Percentiles rank a stretch among this genome's conserved stretches.
Conservation (phyloP, 1,140 invertebrate genomes). For the Acromyrmex heyeri region DNA sequence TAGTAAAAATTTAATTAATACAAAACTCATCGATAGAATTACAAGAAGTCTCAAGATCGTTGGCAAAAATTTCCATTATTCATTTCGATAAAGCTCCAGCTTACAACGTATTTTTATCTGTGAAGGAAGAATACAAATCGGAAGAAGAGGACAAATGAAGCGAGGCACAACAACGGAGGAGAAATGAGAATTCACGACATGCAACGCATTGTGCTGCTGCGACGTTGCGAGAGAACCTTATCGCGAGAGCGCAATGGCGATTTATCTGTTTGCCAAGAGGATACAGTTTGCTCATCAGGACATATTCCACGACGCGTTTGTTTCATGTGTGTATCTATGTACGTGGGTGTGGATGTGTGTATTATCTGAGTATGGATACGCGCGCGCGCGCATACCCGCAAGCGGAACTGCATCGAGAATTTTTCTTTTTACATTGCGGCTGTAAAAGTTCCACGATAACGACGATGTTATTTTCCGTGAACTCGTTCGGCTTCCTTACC, state of each 20-base stretch:
- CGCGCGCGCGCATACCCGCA: neutral
- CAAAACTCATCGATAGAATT: neutral
- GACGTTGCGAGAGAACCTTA: slow-evolving; percentile 7
- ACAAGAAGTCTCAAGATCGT: neutral
- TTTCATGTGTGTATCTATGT: neutral
- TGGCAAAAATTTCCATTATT: neutral
- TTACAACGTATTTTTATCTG: neutral
- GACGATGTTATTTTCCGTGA: slow-evolving; percentile 5
- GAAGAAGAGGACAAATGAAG: neutral
- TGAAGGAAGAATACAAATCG: slow-evolving; percentile 11
- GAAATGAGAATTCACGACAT: slow-evolving; percentile 2
- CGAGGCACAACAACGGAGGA: too few species aligned
- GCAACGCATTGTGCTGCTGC: neutral
- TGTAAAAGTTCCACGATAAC: slow-evolving; percentile 34
- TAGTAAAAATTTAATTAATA: neutral
- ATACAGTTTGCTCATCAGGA: slow-evolving; percentile 34
- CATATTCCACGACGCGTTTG: neutral
- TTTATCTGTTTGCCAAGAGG: slow-evolving; percentile 51
- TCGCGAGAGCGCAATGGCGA: slow-evolving; percentile 33
- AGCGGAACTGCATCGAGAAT: neutral
- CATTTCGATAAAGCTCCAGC: neutral
- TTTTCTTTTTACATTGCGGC: slow-evolving; percentile 44
- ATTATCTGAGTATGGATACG: too few species aligned
- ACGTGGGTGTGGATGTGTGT: neutral
- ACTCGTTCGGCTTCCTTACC: neutral